These are phyloP conservation scores for Labrus mixtus DNA, from an alignment of 2,113 vertebrate species.

Conservation along the genomic window DNA sequence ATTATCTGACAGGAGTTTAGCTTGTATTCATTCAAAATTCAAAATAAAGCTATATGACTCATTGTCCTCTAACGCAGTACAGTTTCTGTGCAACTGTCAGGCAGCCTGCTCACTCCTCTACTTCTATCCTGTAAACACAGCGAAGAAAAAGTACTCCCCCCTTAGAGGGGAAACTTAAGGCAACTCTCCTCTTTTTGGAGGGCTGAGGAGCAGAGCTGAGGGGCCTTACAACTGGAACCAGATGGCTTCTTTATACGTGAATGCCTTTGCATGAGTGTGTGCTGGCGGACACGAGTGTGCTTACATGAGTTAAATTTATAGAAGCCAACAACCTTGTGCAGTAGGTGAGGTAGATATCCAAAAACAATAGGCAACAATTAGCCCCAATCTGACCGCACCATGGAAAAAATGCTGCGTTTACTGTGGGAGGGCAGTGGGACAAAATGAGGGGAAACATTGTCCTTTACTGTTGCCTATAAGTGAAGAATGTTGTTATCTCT, in stretches of 20 bases:
- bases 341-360: constrained; percentile 31
- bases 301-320: constrained; percentile 46
- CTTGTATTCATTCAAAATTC: constrained; percentile 26
- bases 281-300: constrained; percentile 49
- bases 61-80: constrained; percentile 19
- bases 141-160: constrained; percentile 55
- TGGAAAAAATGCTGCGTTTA: constrained; percentile 16
- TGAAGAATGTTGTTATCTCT: constrained; percentile 37
- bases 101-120: constrained; percentile 43
- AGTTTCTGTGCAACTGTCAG: constrained; percentile 37
- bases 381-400: constrained; percentile 12
- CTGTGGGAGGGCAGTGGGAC: background rate
- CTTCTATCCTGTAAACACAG: constrained; percentile 52
- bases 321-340: constrained; percentile 9
- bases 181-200: constrained; percentile 77
- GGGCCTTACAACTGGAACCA: constrained; percentile 85
- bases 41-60: constrained; percentile 3
- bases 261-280: constrained; percentile 66
- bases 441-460: constrained; percentile 29
- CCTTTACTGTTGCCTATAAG: constrained; percentile 32
- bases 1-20: constrained; percentile 25
- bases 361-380: constrained; percentile 35
- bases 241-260: constrained; percentile 80
- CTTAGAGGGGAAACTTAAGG: constrained; percentile 72
- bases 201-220: constrained; percentile 66